phyloP scores from a whole-genome alignment of 2,113 vertebrate species.

The Paratilapia polleni region DNA sequence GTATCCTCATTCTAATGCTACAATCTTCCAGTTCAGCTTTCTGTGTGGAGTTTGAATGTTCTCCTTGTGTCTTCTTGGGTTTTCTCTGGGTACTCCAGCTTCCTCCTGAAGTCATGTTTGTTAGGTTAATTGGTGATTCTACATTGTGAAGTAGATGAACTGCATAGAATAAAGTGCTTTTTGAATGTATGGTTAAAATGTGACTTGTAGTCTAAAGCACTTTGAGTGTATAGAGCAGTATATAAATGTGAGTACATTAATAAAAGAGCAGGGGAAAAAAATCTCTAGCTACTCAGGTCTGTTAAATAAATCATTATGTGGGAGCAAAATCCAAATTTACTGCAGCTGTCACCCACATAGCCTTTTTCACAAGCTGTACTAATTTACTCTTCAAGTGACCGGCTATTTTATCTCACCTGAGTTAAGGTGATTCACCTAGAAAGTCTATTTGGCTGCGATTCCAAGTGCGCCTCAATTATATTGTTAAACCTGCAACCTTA shows the following conservation, averaged over 20 bases:
- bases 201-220: not conserved
- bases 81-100: no score
- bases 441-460: conserved; percentile 48
- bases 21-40: not conserved
- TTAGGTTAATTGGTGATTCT: no score
- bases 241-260: not conserved
- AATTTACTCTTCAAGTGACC: conserved; percentile 25
- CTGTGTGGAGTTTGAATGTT: not conserved
- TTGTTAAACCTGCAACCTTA: conserved; percentile 69
- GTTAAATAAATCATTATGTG: conserved; percentile 35
- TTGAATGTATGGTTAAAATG: not conserved
- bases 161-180: not conserved
- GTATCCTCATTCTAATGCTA: not conserved
- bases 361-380: conserved; percentile 37
- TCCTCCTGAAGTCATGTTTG: no score
- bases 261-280: conserved; percentile 10
- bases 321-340: conserved; percentile 11
- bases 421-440: conserved; percentile 49
- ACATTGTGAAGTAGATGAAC: not conserved
- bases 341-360: conserved; percentile 18
- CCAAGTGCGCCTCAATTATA: conserved; percentile 62
- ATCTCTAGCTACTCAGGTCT: conserved; percentile 6
- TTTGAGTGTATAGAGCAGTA: not conserved
- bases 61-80: no score
- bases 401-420: conserved; percentile 39